Base-by-base conservation (phyloP, 2,113 vertebrate genomes). In the Bolborhynchus lineola region DNA sequence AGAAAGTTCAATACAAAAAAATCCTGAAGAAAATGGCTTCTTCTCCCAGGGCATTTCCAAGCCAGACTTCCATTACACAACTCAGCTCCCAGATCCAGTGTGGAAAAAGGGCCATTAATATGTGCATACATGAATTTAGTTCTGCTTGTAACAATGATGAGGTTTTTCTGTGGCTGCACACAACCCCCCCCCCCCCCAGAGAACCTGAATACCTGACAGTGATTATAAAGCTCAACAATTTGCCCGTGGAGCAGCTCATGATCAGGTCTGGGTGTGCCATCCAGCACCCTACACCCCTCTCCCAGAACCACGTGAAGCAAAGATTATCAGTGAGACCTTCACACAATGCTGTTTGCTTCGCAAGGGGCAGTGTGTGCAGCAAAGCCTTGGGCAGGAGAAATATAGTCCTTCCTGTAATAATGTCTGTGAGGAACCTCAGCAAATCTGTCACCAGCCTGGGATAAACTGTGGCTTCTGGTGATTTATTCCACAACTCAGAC, bases 281-380 rank as follows among this genome's bases (percentile, higher is more conserved):
- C 1, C 29, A 4, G 39, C 50, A 71, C 57, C 57, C 39, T 14
- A 0, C 15, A 4, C 29, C 42, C 44, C 6, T 17, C 64, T 25
- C 39, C 3, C 3, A 63, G 1, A 2, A 15, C n/a, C 68, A 15
- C 11, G 25, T 6, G 47, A 46, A 64, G 21, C 21, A 11, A 33
- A 39, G 44, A 23, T 9, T 3, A 7, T 19, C 39, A 9, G 18
- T 1, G 44, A 70, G 70, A 71, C 28, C 37, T 18, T 6, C 6
- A 13, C 1, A 1, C 7, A 1, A 4, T 1, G 39, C 31, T 12
- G 4, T 11, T 55, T 24, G 28, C 29, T 71, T 15, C 28, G 49
- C 35, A 41, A 18, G 18, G 47, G 31, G 35, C 46, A 50, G 18
- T 0, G 2, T 9, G 11, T 37, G 74, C n/a, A 52, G 39, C 9